Evolutionary conservation across 2,888 invertebrate species (phyloP), one percentile per base, ranked within the genome.

Genomic region (Seira ritae): DNA sequence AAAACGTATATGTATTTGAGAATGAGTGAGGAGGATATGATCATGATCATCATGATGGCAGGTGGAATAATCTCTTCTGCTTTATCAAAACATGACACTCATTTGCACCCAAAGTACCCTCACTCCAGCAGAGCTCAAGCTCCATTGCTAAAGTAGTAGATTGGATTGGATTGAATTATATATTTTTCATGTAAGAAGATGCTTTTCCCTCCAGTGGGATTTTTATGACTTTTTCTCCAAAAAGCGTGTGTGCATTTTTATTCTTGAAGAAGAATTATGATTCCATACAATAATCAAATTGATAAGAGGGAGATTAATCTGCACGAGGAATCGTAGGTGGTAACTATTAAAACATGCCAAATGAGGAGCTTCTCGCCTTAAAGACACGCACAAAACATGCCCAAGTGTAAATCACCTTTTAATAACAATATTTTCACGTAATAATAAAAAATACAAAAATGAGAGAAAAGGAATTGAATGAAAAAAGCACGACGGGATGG

Each of bases 301-400:
- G 83, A 84, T 84, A 84, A 84, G 83, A 72, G 73, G 24, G 83
- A 78, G 79, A 84, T 84, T 84, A 84, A 84, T 84, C 78, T 84
- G 73, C 74, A 78, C 83, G 78, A 79, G 79, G 50, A 70, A 50
- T 78, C 79, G 83, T 84, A 84, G 83, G 83, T 79, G 83, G 83
- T 79, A 78, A 65, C 55, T 79, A 72, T 72, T 72, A 79, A 72
- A 71, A 74, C 78, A 65, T 71, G 66, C 83, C 83, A 84, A 84
- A 84, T 79, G 83, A 75, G 83, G 83, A 76, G 66, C 60, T 60
- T 76, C 72, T 60, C 72, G 65, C 17, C 72, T 73, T 81, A 65
- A 19, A 66, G 24, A 67, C 75, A 42, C 69, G 31, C 31, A 31
- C 31, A 31, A 31, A 31, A 46, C 70, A 71, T 67, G 68, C 66